Conservation (phyloP, 2,797 vertebrate genomes). For the Chelonia mydas region DNA sequence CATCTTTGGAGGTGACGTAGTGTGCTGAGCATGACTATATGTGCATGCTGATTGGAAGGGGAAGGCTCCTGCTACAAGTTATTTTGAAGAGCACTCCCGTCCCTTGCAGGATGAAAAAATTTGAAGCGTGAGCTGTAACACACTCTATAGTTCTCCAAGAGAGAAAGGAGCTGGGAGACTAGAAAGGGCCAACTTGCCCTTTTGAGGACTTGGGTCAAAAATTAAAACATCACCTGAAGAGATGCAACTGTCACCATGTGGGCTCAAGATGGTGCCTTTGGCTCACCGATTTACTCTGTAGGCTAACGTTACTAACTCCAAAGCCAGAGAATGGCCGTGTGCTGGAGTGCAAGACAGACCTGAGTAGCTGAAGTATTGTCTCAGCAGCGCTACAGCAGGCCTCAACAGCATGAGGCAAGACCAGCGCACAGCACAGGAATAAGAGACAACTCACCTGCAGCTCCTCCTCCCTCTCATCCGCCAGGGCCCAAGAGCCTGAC, state of each 20-base stretch:
- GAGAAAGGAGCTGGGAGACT: neutral
- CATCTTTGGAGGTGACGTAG: neutral
- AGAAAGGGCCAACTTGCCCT: fast-evolving
- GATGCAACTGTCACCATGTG: neutral
- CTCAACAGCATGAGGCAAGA: neutral
- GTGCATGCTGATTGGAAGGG: fast-evolving
- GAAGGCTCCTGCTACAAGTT: neutral
- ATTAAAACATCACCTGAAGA: neutral
- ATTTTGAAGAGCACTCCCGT: fast-evolving
- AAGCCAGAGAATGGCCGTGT: neutral
- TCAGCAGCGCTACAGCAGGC: neutral
- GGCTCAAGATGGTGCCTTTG: neutral
- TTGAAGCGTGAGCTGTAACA: neutral
- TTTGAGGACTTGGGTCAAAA: neutral
- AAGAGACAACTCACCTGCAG: neutral
- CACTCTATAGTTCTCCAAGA: neutral
- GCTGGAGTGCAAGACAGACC: neutral
- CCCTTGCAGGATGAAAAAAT: neutral
- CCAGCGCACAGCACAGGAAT: fast-evolving
- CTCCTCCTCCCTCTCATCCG: neutral
- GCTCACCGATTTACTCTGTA: neutral
- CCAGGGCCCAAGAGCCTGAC: neutral
- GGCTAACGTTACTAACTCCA: neutral
- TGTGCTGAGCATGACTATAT: fast-evolving
- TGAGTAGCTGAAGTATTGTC: neutral